Percentiles rank a stretch among this genome's conserved stretches.
These are phyloP conservation scores for Dynastes hyllus DNA, from an alignment of 2,888 invertebrate species.

Conservation along the genomic window DNA sequence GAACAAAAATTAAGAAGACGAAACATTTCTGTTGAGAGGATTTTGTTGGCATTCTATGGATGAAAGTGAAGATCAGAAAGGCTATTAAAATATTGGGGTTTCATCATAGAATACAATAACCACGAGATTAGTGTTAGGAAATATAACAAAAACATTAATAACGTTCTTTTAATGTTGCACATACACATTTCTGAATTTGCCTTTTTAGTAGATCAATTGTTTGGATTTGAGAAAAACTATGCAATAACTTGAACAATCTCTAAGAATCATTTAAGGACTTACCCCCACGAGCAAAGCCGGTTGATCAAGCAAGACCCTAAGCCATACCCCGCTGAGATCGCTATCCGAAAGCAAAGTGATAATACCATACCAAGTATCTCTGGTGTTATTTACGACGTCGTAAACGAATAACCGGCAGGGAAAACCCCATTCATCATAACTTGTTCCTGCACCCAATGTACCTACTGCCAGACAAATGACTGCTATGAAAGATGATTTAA, in stretches of 20 bases:
- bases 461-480: not conserved
- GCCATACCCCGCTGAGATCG: constrained; percentile 73
- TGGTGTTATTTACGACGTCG: constrained; percentile 73
- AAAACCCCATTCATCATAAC: constrained; percentile 53
- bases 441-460: not conserved
- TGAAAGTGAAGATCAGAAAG: not conserved
- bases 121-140: no score
- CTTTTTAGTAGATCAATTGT: not conserved
- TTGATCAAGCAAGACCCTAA: constrained; percentile 73
- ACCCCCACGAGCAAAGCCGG: constrained; percentile 63
- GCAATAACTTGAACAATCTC: not conserved
- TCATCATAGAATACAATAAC: no score
- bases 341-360: constrained; percentile 73
- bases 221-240: not conserved
- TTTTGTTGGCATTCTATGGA: not conserved
- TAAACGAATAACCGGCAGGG: constrained; percentile 78
- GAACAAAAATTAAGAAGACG: not conserved
- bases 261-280: constrained; percentile 11
- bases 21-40: not conserved
- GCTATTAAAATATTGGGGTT: no score
- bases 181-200: not conserved
- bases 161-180: no score
- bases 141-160: no score
- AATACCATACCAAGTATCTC: constrained; percentile 75
- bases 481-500: not conserved